These are phyloP conservation scores for Piprites chloris DNA, from an alignment of 2,113 vertebrate species.

Conservation along the genomic window DNA sequence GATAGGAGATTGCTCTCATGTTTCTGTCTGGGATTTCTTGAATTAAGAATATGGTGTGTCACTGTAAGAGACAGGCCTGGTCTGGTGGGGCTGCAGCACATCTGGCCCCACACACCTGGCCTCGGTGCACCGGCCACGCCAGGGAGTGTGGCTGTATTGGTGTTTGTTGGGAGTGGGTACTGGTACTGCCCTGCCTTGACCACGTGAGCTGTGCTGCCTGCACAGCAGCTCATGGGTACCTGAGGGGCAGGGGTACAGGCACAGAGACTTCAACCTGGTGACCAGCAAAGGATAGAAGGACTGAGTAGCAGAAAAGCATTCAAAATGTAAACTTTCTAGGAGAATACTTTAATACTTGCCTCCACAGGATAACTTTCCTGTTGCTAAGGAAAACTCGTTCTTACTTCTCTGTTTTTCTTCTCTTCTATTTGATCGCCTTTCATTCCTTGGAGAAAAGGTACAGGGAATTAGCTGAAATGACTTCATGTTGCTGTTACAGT, in stretches of 20 bases:
- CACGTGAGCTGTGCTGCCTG: not conserved
- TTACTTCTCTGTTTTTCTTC: not conserved
- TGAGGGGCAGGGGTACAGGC: not conserved
- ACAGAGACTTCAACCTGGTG: not conserved
- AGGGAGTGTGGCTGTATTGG: fast-evolving
- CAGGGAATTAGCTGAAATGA: not conserved
- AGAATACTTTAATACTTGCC: not conserved
- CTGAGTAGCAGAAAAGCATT: not conserved
- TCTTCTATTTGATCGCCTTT: not conserved
- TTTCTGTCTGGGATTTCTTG: not conserved
- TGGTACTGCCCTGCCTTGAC: not conserved
- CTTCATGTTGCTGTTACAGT: not conserved
- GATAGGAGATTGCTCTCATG: not conserved
- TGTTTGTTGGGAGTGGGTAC: fast-evolving
- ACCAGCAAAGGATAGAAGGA: not conserved
- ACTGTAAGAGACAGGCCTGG: not conserved
- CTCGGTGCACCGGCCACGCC: fast-evolving
- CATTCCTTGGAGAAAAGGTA: not conserved
- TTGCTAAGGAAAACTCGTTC: not conserved
- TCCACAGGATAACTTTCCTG: not conserved
- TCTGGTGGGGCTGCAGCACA: not conserved
- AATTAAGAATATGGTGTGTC: not conserved
- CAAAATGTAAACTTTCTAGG: not conserved
- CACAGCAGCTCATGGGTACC: not conserved
- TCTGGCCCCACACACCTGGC: not conserved